These are phyloP conservation scores for Acipenser oxyrinchus DNA, from an alignment of 2,797 vertebrate species.

Conservation along the genomic window DNA sequence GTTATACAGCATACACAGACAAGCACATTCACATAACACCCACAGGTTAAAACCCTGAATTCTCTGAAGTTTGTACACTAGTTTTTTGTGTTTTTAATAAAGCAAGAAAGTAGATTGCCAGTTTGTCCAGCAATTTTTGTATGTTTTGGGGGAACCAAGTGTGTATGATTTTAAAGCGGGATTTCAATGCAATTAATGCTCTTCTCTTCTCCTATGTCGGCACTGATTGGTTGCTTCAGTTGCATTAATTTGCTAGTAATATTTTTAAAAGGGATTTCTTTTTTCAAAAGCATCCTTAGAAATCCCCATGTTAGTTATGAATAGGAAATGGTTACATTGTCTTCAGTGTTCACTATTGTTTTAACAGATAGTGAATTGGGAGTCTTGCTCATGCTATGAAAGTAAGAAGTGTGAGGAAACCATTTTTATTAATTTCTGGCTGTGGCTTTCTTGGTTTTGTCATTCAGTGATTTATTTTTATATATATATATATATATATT, in stretches of 20 bases:
- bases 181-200: constrained; percentile 15
- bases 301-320: no score
- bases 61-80: constrained; percentile 9
- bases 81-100: constrained; percentile 24
- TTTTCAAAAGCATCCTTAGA: no score
- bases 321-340: no score
- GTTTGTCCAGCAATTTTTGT: not conserved
- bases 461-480: constrained; percentile 13
- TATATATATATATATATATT: no score
- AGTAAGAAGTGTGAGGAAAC: no score
- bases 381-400: no score
- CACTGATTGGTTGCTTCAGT: constrained; percentile 3
- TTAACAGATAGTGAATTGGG: no score
- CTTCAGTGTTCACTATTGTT: no score
- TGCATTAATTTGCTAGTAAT: no score
- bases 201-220: constrained; percentile 19
- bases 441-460: constrained; percentile 30
- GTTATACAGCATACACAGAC: not conserved
- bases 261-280: no score
- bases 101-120: constrained; percentile 18
- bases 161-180: not conserved
- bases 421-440: not conserved
- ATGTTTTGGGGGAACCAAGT: no score
- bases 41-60: constrained; percentile 13
- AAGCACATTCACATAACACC: not conserved